Percentiles rank a stretch among this genome's conserved stretches.
Evolutionary conservation across 2,888 invertebrate species (phyloP).

Genomic region (Hemaris fuciformis): DNA sequence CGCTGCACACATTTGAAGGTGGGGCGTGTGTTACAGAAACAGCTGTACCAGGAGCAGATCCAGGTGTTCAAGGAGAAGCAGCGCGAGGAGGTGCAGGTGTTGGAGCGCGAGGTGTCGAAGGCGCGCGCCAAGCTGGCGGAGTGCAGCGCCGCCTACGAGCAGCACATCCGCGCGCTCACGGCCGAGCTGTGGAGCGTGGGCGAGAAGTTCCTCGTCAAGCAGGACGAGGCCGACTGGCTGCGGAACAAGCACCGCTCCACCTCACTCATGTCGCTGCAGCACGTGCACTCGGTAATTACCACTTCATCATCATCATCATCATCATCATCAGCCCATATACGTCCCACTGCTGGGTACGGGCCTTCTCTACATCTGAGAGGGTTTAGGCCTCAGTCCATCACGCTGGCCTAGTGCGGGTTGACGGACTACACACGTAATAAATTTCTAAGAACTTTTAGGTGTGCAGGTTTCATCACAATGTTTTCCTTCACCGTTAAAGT

Average conservation of each 20-base stretch:
- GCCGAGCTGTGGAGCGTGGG: slow-evolving; percentile 83
- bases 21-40: slow-evolving; percentile 68
- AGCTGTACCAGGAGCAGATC: slow-evolving; percentile 84
- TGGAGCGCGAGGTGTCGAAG: slow-evolving; percentile 75
- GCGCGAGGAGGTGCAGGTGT: slow-evolving; percentile 73
- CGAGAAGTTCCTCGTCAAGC: slow-evolving; percentile 81
- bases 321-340: too few relatives aligned
- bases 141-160: slow-evolving; percentile 60
- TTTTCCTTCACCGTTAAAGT: too few relatives aligned
- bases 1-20: slow-evolving; percentile 11
- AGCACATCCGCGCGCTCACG: slow-evolving; percentile 70
- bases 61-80: slow-evolving; percentile 71
- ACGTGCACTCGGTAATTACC: slow-evolving; percentile 59
- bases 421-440: too few relatives aligned
- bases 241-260: slow-evolving; percentile 60
- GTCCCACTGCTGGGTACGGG: too few relatives aligned
- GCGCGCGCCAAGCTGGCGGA: slow-evolving; percentile 75
- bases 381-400: too few relatives aligned
- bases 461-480: too few relatives aligned
- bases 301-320: too few relatives aligned
- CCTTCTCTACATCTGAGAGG: too few relatives aligned
- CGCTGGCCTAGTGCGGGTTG: too few relatives aligned
- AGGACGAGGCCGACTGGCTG: slow-evolving; percentile 79
- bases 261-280: slow-evolving; percentile 72
- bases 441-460: too few relatives aligned